Base-by-base conservation (phyloP, 2,888 invertebrate genomes). In the Cryptocephalus moraei region DNA sequence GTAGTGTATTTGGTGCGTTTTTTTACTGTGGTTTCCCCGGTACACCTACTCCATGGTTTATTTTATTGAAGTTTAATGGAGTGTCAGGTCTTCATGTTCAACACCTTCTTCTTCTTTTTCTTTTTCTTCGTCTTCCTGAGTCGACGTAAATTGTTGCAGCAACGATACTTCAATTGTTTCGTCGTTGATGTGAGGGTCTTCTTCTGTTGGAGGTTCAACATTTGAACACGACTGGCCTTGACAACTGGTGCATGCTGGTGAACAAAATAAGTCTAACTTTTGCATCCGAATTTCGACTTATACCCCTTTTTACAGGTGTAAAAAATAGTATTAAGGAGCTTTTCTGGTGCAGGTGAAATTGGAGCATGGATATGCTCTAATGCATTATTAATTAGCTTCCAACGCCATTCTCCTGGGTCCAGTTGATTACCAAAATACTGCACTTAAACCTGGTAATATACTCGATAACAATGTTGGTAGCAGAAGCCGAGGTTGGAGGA, bases 101-200 rank as follows among this genome's bases (percentile, higher is more conserved):
- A 9, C 34, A 34, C 34, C 34, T 41, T 14, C 14, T n/a, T 8
- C 9, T 41, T 14, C 41, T 13, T 11, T 9, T 41, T 41, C 41
- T 41, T n/a, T 31, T 41, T 41, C 11, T 9, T 6, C 14, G 31
- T 41, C 12, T 41, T 11, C 41, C 13, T 41, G 41, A 41, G 11
- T n/a, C n/a, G n/a, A n/a, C n/a, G n/a, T n/a, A n/a, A n/a, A n/a
- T n/a, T n/a, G n/a, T n/a, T n/a, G n/a, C 14, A 41, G 31, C 41
- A 41, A 4, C 41, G 41, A 41, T 41, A 41, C 41, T 22, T 41
- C 41, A 41, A 9, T 8, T 41, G 13, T 41, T 41, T 41, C 41
- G 41, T 41, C 14, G 41, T 11, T 13, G 41, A 41, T 34, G 9
- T n/a, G n/a, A 34, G 9, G n/a, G n/a, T 9, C n/a, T 34, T 9